Evolutionary conservation across 2,888 invertebrate species (phyloP), one percentile per base, ranked within the genome.

Genomic region (Subacronicta megacephala): DNA sequence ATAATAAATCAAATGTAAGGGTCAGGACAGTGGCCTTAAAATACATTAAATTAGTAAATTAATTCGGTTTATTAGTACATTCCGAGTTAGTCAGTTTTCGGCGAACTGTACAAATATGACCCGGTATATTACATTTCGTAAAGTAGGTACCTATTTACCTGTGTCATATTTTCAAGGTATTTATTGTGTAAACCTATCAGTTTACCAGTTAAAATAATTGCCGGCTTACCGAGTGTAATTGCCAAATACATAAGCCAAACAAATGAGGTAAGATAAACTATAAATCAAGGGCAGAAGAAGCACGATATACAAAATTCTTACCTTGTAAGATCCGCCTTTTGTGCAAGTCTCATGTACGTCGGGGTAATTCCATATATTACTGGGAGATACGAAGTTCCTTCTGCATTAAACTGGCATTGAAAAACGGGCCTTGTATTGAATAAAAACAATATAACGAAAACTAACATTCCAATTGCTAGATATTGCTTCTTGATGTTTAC

Each of bases 251-350:
- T 70, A 60, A 66, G 58, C 61, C 58, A 75, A 75, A 75, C 61
- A 75, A 54, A 72, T 74, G 72, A 73, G 65, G 57, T 70, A 75
- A 75, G 63, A 57, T 62, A 67, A 62, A 76, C 57, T 38, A 59
- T 62, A 50, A 78, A 85, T 77, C 90, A 91, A 93, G 92, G 93
- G 85, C 90, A 87, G 62, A 46, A 68, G 56, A 29, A 80, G 81
- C 90, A 92, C 88, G 88, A 85, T 70, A 62, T 72, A 75, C 61
- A 80, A n/a, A 5, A 65, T 65, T 59, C 71, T 85, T 90, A 96
- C 96, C 96, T 96, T 47, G 98, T 98, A 10, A 99, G 93, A 89
- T 99, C 99, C 9, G 99, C 99, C 89, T 98, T 98, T 90, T 99
- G 99, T 26, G 97, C 97, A 36, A 97, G 96, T 61, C 99, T 95